Base-by-base conservation (phyloP, 2,113 vertebrate species). In the Upupa epops region DNA sequence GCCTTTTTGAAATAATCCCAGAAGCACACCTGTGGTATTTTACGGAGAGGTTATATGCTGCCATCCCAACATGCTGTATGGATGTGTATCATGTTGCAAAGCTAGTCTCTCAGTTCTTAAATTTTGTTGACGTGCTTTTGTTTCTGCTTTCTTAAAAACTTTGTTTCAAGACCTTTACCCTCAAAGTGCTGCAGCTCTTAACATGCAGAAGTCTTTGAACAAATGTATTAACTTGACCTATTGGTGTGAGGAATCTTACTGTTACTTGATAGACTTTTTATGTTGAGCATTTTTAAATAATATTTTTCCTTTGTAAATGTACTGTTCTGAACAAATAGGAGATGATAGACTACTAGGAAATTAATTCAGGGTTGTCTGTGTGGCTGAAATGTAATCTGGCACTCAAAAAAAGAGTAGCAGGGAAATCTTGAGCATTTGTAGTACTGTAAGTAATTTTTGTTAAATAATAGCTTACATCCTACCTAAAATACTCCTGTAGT, bases 61-160 rank as follows among this genome's bases (percentile, higher is more conserved):
- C 29, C 21, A 3, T 29, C 56, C 78, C 66, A 3, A 56, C 19
- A 45, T 56, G 29, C 5, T 20, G 3, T 26, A 3, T 49, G 26
- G 1, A 3, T 49, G 26, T 1, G 0, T 32, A 7, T 0, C 1
- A 29, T 83, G 32, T 45, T 59, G 22, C 32, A 6, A 6, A 56
- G n/a, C 4, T 26, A 26, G 11, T 52, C 12, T 58, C 8, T 3
- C 1, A 8, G 20, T 65, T 90, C 28, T 19, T 34, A 4, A 20
- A 24, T 65, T 55, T 64, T 89, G 49, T 9, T 58, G 20, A 42
- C 15, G 40, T 42, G 40, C 15, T 42, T 42, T 42, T 42, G 40
- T 42, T 42, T 12, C 40, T 42, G 40, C 15, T 42, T 42, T 42
- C 24, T 63, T 69, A 34, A 0, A 1, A 71, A 49, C 45, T 90